Conservation (phyloP, 2,888 invertebrate species). For the Diaphora mendica region DNA sequence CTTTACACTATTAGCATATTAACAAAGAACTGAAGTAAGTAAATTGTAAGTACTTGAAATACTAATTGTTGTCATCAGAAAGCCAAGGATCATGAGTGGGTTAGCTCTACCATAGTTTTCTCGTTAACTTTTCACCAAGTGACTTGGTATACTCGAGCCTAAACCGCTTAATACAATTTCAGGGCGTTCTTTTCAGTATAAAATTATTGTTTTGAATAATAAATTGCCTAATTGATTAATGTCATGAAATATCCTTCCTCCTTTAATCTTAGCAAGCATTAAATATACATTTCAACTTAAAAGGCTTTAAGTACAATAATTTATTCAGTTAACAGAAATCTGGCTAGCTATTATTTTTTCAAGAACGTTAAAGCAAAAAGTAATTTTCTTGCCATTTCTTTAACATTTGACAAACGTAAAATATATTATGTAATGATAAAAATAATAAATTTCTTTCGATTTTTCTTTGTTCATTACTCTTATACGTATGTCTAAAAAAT, state of each 20-base stretch:
- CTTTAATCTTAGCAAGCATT: background rate
- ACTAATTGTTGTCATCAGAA: too few species aligned
- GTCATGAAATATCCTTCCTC: background rate
- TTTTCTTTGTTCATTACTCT: conserved; percentile 52
- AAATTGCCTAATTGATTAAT: background rate
- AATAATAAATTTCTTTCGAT: conserved; percentile 37
- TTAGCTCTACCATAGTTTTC: too few species aligned
- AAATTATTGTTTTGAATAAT: background rate
- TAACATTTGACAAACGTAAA: conserved; percentile 26
- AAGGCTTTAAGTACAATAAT: background rate
- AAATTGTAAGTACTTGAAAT: too few species aligned
- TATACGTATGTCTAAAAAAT: conserved; percentile 60
- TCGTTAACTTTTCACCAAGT: background rate
- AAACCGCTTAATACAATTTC: background rate
- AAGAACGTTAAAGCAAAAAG: background rate
- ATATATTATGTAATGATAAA: conserved; percentile 35
- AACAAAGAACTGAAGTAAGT: too few species aligned
- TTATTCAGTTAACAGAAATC: background rate
- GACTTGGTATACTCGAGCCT: too few species aligned
- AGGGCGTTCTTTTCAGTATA: background rate
- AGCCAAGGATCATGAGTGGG: too few species aligned
- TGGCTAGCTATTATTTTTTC: background rate
- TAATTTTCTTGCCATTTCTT: conserved; percentile 14
- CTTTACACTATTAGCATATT: background rate
- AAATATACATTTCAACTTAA: background rate